Percentiles rank a stretch among this genome's conserved stretches.
These are phyloP conservation scores for Acanthochromis polyacanthus DNA, from an alignment of 2,113 vertebrate genomes.

Conservation along the genomic window DNA sequence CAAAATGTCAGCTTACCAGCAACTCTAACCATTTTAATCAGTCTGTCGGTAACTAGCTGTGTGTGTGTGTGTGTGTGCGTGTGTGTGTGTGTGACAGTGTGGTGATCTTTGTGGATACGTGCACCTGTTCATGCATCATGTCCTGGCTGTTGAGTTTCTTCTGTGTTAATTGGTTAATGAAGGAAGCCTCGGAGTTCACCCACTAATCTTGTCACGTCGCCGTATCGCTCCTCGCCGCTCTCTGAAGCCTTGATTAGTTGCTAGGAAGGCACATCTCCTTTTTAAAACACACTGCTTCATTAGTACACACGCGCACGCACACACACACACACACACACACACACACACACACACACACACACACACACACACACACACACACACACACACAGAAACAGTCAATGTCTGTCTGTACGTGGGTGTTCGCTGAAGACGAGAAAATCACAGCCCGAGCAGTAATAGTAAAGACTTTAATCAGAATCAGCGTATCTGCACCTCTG, in stretches of 20 bases:
- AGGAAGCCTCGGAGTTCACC: conserved; percentile 72
- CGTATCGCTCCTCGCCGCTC: conserved; percentile 47
- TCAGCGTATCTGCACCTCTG: conserved; percentile 17
- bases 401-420: conserved; percentile 14
- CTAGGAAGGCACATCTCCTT: conserved; percentile 52
- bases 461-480: conserved; percentile 30
- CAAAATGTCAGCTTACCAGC: conserved; percentile 53
- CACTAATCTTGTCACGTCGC: conserved; percentile 70
- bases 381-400: not conserved
- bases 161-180: conserved; percentile 79
- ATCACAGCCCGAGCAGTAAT: conserved; percentile 24
- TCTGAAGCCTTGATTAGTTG: conserved; percentile 67
- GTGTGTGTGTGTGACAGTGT: conserved; percentile 22
- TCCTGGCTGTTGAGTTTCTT: conserved; percentile 64
- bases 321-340: not conserved
- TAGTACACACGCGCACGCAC: conserved; percentile 31
- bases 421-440: conserved; percentile 39
- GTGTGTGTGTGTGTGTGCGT: conserved; percentile 33
- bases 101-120: conserved; percentile 23
- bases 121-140: conserved; percentile 33
- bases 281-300: conserved; percentile 65
- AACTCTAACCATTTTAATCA: conserved; percentile 65
- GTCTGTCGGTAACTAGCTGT: conserved; percentile 22
- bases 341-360: not conserved
- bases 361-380: not conserved